These are phyloP conservation scores for Etheostoma nigrum DNA, from an alignment of 2,797 vertebrate species.

Conservation along the genomic window DNA sequence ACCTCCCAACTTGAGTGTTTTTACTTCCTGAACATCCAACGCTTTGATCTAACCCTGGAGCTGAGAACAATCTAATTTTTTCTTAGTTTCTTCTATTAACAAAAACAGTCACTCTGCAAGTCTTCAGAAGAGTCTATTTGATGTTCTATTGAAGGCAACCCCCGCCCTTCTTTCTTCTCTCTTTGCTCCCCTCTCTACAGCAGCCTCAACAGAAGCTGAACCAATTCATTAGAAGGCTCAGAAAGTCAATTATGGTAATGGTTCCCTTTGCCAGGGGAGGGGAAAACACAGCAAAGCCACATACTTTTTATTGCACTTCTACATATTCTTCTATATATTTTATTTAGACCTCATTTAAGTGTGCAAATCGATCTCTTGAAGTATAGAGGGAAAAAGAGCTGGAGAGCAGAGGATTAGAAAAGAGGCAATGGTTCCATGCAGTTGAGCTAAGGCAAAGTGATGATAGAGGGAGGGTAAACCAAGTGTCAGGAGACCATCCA, in stretches of 20 bases:
- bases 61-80: slow-evolving; percentile 40
- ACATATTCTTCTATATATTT: slow-evolving; percentile 67
- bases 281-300: slow-evolving; percentile 61
- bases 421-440: slow-evolving; percentile 2
- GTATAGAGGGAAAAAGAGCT: slow-evolving; percentile 38
- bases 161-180: slow-evolving; percentile 29
- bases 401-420: slow-evolving; percentile 15
- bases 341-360: slow-evolving; percentile 73
- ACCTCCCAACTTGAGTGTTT: slow-evolving; percentile 35
- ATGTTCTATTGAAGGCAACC: slow-evolving; percentile 55
- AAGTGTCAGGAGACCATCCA: slow-evolving; percentile 62
- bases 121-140: slow-evolving; percentile 63
- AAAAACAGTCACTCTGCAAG: slow-evolving; percentile 32
- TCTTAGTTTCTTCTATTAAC: slow-evolving; percentile 58
- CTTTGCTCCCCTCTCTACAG: slow-evolving; percentile 36
- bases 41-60: slow-evolving; percentile 59
- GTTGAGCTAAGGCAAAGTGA: slow-evolving; percentile 33
- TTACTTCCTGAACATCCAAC: slow-evolving; percentile 34
- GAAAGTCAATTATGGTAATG: slow-evolving; percentile 85
- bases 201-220: slow-evolving; percentile 68
- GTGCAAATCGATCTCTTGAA: slow-evolving; percentile 68
- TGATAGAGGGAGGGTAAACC: slow-evolving; percentile 54
- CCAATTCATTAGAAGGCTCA: slow-evolving; percentile 80
- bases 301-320: slow-evolving; percentile 55
- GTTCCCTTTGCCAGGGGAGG: slow-evolving; percentile 66